Conservation (phyloP, 2,888 invertebrate species). For the Nephrotoma guestfalica region DNA sequence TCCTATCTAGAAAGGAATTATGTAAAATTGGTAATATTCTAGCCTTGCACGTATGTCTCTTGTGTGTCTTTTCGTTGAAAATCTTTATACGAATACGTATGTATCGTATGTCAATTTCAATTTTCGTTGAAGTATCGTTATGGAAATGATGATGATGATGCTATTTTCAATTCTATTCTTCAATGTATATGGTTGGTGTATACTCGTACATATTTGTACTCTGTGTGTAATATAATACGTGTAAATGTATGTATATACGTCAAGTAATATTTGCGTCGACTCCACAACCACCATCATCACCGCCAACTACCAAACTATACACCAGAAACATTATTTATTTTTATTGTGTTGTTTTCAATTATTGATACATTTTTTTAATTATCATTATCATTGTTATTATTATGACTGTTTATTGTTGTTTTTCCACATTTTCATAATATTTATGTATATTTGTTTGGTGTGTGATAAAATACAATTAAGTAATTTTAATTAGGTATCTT, state of each 20-base stretch:
- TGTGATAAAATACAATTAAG: not conserved
- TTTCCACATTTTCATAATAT: not conserved
- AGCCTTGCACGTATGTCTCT: not conserved
- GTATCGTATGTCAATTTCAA: not conserved
- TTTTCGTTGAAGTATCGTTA: not conserved
- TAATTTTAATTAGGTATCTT: not conserved
- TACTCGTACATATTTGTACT: not conserved
- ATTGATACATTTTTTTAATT: not conserved
- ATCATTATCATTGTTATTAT: not conserved
- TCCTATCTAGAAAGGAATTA: not conserved
- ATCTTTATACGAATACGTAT: not conserved
- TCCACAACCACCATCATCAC: not conserved
- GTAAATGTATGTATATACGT: not conserved
- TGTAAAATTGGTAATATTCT: not conserved
- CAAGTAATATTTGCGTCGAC: not conserved
- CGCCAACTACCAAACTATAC: not conserved
- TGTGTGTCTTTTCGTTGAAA: not conserved
- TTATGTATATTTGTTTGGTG: not conserved
- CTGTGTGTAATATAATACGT: not conserved
- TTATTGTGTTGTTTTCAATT: not conserved
- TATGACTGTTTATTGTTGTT: not conserved
- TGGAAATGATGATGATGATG: not conserved
- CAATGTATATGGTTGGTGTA: not conserved
- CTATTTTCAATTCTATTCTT: not conserved
- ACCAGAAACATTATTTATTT: not conserved